Base-by-base conservation (phyloP, 64 coral and sea anemone species). In the Trachythela sp. region DNA sequence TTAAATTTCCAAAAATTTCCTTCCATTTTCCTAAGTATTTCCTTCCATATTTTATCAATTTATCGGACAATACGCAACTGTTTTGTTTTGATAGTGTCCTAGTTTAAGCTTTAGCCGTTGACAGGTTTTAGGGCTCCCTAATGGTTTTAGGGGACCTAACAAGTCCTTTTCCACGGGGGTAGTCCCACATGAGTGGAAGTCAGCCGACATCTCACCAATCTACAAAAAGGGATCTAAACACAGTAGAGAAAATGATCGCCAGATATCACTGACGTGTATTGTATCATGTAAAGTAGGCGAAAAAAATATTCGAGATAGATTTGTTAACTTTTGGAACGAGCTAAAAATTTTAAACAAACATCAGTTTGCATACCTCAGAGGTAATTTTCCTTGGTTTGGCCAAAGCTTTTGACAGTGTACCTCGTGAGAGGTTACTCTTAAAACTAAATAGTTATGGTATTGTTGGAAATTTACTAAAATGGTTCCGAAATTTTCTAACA, bases 211-310 rank as follows among this genome's bases (percentile, higher is more conserved):
- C 29, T 6, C 37, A 17, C 85, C 85, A 20, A 52, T 56, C 27
- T 54, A 49, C 48, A 86, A 86, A 56, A 86, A 86, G 48, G 85
- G 85, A 10, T 54, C 85, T 2, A 86, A 86, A 52, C 26, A 48
- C 34, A 18, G 17, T 36, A 86, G 48, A 86, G 85, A 52, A 86
- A 86, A 86, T 86, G 48, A 86, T 56, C 48, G 85, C 24, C 85
- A 52, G 34, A 86, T 30, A 14, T 86, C 85, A 13, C 85, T 86
- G 27, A 86, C 85, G 1, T 48, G 48, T 2, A 86, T 86, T 15
- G 26, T 36, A 54, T n/a, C n/a, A n/a, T 86, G 45, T 5, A 86
- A 58, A 54, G 13, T 86, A 10, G 27, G 85, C 24, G 85, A 86
- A 51, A 86, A 86, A 30, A 52, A 50, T 48, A 48, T 86, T 17